Conservation (phyloP, 1,140 invertebrate genomes). For the Brachionus rotundiformis region DNA sequence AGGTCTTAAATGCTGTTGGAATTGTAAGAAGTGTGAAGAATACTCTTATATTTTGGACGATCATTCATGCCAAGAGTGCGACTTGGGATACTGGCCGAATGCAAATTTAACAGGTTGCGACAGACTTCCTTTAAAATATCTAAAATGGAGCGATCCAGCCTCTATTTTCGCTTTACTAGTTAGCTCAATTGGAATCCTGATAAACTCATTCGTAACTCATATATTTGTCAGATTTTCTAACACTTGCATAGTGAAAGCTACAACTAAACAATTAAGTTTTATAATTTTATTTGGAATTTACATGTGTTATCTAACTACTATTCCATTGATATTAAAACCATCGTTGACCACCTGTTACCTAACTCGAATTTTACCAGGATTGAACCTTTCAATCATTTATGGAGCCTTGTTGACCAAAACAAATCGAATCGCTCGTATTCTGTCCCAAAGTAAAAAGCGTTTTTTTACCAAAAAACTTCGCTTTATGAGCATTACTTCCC, state of each 20-base stretch:
- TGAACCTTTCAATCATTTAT: constrained; percentile 81
- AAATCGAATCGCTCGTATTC: constrained; percentile 79
- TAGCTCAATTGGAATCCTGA: constrained; percentile 70
- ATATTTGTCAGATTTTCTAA: constrained; percentile 72
- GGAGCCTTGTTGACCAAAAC: constrained; percentile 80
- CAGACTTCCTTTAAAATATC: constrained; percentile 67
- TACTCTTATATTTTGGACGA: constrained; percentile 70
- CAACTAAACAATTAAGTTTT: constrained; percentile 77
- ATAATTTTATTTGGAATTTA: constrained; percentile 71
- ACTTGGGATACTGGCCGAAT: constrained; percentile 71
- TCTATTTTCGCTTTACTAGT: constrained; percentile 69
- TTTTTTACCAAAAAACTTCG: constrained; percentile 76
- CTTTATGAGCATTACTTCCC: constrained; percentile 66
- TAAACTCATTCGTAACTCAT: constrained; percentile 68
- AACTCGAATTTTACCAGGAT: constrained; percentile 72
- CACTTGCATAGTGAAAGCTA: constrained; percentile 77
- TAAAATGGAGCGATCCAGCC: constrained; percentile 68
- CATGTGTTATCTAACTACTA: constrained; percentile 68
- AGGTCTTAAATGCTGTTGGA: constrained; percentile 74
- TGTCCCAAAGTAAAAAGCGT: constrained; percentile 78
- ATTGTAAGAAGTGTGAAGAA: constrained; percentile 70
- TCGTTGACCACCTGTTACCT: constrained; percentile 71
- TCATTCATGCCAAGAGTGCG: constrained; percentile 69
- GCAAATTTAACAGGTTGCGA: constrained; percentile 68
- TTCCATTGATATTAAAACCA: constrained; percentile 75